phyloP scores from a whole-genome alignment of 2,797 vertebrate genomes.

The Microctenopoma steveboyesi region DNA sequence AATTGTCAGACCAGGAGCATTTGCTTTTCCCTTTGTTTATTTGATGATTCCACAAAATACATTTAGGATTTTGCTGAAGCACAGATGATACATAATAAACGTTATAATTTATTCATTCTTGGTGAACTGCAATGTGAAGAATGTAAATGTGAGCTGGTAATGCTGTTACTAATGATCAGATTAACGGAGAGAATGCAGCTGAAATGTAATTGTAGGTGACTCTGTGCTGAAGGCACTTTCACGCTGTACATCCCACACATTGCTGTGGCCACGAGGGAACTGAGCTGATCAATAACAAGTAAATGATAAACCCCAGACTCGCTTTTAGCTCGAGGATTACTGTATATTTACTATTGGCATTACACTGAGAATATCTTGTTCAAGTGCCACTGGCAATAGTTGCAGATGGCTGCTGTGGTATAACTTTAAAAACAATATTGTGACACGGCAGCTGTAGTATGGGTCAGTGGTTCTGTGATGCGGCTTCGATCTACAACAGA shows the following conservation, averaged over 20 bases:
- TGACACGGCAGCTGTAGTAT: conserved; percentile 70
- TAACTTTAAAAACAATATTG: conserved; percentile 77
- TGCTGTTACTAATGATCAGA: conserved; percentile 37
- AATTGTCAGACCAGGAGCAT: background rate
- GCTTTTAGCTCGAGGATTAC: conserved; percentile 35
- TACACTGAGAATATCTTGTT: conserved; percentile 43
- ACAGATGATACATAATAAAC: background rate
- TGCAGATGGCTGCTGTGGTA: conserved; percentile 63
- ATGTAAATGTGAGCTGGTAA: conserved; percentile 30
- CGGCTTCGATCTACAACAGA: conserved; percentile 75
- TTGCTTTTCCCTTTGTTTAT: conserved; percentile 15
- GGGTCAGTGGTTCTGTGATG: conserved; percentile 73
- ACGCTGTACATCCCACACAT: conserved; percentile 36
- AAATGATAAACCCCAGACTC: conserved; percentile 52
- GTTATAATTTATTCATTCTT: conserved; percentile 18
- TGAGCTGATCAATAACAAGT: conserved; percentile 59
- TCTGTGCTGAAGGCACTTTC: conserved; percentile 18
- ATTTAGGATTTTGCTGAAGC: conserved; percentile 16
- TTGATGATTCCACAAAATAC: conserved; percentile 20
- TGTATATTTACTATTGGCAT: conserved; percentile 42
- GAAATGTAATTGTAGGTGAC: conserved; percentile 19
- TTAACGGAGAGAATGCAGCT: conserved; percentile 30
- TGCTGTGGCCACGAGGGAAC: conserved; percentile 36
- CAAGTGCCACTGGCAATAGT: conserved; percentile 50
- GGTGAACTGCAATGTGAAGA: conserved; percentile 30